These are phyloP conservation scores for Heliconius melpomene DNA, from an alignment of 1,140 invertebrate species.

Conservation along the genomic window DNA sequence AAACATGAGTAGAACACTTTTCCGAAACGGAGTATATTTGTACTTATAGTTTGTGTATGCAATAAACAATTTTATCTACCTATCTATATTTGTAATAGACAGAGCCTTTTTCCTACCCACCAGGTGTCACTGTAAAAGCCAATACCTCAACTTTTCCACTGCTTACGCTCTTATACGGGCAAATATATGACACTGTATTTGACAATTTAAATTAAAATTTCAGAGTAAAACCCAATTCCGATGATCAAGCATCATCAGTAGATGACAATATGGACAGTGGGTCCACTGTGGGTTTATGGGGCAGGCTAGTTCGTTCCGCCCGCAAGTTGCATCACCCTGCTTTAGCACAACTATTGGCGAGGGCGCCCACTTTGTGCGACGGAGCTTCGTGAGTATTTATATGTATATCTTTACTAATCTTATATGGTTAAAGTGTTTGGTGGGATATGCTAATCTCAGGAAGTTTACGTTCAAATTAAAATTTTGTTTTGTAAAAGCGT, in stretches of 20 bases:
- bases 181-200: not conserved
- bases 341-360: constrained; percentile 60
- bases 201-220: not conserved
- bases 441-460: too few species aligned
- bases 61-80: too few species aligned
- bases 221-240: constrained; percentile 58
- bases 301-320: constrained; percentile 65
- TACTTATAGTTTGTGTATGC: too few species aligned
- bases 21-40: too few species aligned
- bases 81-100: too few species aligned
- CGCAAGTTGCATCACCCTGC: constrained; percentile 67
- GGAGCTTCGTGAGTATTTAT: constrained; percentile 83
- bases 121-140: too few species aligned
- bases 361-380: constrained; percentile 81
- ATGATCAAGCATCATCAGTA: constrained; percentile 49
- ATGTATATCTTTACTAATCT: not conserved
- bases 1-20: too few species aligned
- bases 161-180: not conserved
- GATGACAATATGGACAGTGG: constrained; percentile 74
- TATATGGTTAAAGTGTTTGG: too few species aligned
- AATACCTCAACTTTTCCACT: not conserved
- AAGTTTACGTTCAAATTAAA: too few species aligned
- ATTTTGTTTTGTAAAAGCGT: too few species aligned
- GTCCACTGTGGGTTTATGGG: constrained; percentile 73
- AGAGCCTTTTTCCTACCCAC: too few species aligned